Conservation (phyloP, 1,140 invertebrate species). For the Tetramorium simillimum region DNA sequence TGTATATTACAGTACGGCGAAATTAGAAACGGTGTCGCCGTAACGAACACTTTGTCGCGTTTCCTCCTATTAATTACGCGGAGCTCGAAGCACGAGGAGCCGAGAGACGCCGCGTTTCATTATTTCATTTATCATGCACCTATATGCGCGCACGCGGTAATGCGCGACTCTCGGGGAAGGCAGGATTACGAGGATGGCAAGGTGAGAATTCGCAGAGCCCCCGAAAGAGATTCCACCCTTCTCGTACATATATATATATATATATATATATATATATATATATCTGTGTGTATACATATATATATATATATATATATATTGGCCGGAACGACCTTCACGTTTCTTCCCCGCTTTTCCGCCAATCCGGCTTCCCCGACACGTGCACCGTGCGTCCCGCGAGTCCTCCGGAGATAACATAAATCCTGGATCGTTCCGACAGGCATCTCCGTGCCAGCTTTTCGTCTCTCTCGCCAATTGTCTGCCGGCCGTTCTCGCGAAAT, state of each 20-base stretch:
- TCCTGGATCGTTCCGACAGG: constrained; percentile 45
- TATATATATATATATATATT: constrained; percentile 14
- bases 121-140: constrained; percentile 55
- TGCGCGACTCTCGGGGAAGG: constrained; percentile 20
- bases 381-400: constrained; percentile 41
- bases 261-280: constrained; percentile 5
- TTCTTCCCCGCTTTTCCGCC: constrained; percentile 17
- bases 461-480: constrained; percentile 51
- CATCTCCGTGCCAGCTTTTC: constrained; percentile 30
- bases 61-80: constrained; percentile 59
- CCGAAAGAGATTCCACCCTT: neutral
- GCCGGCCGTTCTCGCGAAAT: constrained; percentile 43
- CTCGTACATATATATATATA: neutral
- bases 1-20: constrained; percentile 17
- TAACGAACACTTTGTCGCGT: constrained; percentile 59
- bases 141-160: constrained; percentile 18
- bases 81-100: constrained; percentile 32
- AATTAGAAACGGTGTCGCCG: constrained; percentile 48
- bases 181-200: constrained; percentile 39
- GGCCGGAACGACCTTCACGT: constrained; percentile 42
- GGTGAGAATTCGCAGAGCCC: constrained; percentile 40
- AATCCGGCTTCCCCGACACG: constrained; percentile 49
- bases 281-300: no score
- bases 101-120: constrained; percentile 52
- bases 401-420: constrained; percentile 50